phyloP scores from a whole-genome alignment of 1,140 invertebrate species.

The Subanguina moxae region DNA sequence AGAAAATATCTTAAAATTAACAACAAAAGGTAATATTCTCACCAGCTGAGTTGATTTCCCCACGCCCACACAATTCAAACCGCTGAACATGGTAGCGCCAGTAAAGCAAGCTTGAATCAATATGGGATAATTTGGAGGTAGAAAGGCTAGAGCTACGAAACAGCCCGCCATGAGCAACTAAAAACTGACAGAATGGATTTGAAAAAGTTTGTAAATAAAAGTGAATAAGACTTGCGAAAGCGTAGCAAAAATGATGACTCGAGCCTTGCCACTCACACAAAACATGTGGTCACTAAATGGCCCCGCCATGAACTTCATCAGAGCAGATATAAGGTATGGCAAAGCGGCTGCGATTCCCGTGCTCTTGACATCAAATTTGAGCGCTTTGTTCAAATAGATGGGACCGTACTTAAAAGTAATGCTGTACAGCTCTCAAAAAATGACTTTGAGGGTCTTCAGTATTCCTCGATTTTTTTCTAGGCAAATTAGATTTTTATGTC shows the following conservation, averaged over 20 bases:
- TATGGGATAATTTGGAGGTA: slow-evolving; percentile 26
- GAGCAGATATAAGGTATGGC: slow-evolving; percentile 41
- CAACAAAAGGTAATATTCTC: too few relatives aligned
- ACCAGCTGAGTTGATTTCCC: slow-evolving; percentile 46
- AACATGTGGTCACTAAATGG: slow-evolving; percentile 46
- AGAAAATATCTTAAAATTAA: too few relatives aligned
- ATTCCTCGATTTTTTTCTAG: not conserved
- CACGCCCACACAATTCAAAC: slow-evolving; percentile 48
- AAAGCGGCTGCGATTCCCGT: slow-evolving; percentile 51
- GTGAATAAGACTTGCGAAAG: slow-evolving; percentile 36
- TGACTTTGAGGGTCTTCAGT: not conserved
- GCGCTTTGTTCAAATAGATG: slow-evolving; percentile 54
- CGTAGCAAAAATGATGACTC: slow-evolving; percentile 47
- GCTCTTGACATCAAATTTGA: slow-evolving; percentile 8
- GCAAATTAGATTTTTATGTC: not conserved
- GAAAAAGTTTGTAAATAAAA: not conserved
- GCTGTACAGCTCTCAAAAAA: not conserved
- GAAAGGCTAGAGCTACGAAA: slow-evolving; percentile 38
- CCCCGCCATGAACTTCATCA: slow-evolving; percentile 48
- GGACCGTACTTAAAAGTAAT: slow-evolving; percentile 49
- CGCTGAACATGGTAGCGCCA: slow-evolving; percentile 44
- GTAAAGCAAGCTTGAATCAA: slow-evolving; percentile 39
- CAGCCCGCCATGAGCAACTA: slow-evolving; percentile 36
- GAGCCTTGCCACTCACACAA: slow-evolving; percentile 35
- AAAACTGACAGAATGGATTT: not conserved